phyloP scores from a whole-genome alignment of 1,140 invertebrate genomes.

The Orussus abietinus region DNA sequence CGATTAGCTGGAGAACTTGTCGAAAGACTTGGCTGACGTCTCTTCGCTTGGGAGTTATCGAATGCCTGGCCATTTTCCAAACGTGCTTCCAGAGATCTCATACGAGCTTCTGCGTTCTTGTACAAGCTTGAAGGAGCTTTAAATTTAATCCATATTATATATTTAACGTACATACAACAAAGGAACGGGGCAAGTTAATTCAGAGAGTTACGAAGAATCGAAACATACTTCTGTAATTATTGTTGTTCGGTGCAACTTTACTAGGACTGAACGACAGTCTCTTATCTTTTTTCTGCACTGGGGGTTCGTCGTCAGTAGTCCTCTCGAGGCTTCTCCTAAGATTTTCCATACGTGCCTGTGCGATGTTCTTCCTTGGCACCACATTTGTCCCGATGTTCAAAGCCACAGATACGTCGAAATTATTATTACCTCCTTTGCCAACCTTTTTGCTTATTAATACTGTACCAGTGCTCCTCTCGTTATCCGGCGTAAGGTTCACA shows the following conservation, averaged over 20 bases:
- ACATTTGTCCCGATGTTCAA: constrained; percentile 5
- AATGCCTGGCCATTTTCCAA: no score
- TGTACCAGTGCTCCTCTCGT: no score
- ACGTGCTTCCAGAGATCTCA: background rate
- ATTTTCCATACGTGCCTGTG: constrained; percentile 3
- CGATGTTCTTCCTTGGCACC: constrained; percentile 3
- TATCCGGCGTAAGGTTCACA: no score
- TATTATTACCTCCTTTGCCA: no score
- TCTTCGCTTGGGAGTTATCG: no score
- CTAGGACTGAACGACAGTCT: background rate
- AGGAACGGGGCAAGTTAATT: background rate
- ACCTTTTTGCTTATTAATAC: no score
- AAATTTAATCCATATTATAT: background rate
- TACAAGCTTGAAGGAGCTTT: constrained; percentile 3
- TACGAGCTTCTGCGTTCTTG: constrained; percentile 3
- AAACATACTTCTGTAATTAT: background rate
- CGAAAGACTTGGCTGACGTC: no score
- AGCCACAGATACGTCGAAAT: no score
- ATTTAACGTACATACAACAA: background rate
- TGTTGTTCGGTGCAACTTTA: background rate
- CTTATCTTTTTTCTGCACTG: no score
- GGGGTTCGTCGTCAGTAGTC: background rate
- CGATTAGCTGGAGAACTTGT: background rate
- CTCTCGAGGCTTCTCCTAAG: background rate
- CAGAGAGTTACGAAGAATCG: background rate